Evolutionary conservation across 2,888 invertebrate genomes (phyloP), one percentile per base, ranked within the genome.

Genomic region (Phalera bucephala): DNA sequence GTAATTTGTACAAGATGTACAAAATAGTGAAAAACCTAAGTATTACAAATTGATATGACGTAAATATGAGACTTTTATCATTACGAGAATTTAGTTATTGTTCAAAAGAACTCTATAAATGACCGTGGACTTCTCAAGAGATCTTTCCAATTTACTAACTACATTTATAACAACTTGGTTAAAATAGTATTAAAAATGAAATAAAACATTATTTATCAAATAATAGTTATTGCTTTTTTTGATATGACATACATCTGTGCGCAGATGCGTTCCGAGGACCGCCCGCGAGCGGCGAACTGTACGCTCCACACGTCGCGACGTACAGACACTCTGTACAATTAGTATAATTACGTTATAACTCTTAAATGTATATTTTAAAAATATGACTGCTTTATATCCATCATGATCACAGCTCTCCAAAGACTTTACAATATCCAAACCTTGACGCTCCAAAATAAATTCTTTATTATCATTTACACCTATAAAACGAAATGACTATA

Each of bases 381-480:
- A 89, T 89, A 89, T 89, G 88, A 89, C 88, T 89, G 84, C 82
- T 77, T 87, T 87, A 82, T 85, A 86, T 84, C 88, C 88, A 76
- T 87, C 88, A 72, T 80, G 79, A 89, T 89, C 88, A 89, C 88
- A 89, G 88, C 88, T 83, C 81, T 84, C 88, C 88, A 75, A 81
- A 86, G 86, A 86, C 88, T 80, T 85, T 81, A 80, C 88, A 77
- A 79, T 82, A 83, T 83, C 81, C 86, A 68, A 77, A 81, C 81
- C 84, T 58, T 76, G 81, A 82, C 87, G 71, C 80, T 80, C 88
- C 88, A 83, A 88, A 87, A 88, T 88, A 88, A 86, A 88, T 85
- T 87, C 88, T 85, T 84, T 80, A 58, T 58, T 58, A 84, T 84
- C 81, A 85, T 81, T 82, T 87, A 88, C 78, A 86, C 83, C 88